phyloP scores from a whole-genome alignment of 2,797 vertebrate genomes.

The Acanthiza pusilla region DNA sequence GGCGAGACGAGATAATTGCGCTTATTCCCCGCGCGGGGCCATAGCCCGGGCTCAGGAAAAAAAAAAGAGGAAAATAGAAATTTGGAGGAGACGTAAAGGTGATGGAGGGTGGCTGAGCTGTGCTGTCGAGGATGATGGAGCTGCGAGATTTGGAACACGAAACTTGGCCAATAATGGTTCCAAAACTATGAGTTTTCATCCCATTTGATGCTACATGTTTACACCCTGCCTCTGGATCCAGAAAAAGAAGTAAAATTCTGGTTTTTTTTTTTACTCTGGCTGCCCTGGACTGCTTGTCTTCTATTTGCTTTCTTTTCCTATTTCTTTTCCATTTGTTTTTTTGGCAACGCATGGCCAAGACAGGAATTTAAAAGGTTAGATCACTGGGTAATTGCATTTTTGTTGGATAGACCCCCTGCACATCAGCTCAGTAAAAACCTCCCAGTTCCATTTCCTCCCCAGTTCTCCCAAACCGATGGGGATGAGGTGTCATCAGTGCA shows the following conservation, averaged over 20 bases:
- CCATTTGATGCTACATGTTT: accelerated
- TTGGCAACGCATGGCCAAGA: not conserved
- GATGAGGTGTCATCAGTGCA: not conserved
- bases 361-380: not conserved
- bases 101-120: not conserved
- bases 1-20: slow-evolving; percentile 77
- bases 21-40: slow-evolving; percentile 73
- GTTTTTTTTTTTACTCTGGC: not conserved
- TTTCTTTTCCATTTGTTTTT: not conserved
- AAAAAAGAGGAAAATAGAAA: not conserved
- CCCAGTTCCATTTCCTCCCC: not conserved
- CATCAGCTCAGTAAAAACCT: not conserved
- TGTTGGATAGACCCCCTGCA: not conserved
- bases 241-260: not conserved
- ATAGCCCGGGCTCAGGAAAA: not conserved
- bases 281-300: not conserved
- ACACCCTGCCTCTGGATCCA: not conserved
- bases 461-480: not conserved
- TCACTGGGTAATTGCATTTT: not conserved
- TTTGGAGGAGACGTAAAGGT: not conserved
- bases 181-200: accelerated
- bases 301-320: not conserved
- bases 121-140: accelerated
- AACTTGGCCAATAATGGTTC: not conserved
- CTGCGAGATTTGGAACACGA: accelerated